A percentile compares a stretch with the other conserved stretches of the same genome.
Evolutionary conservation across 2,113 vertebrate species (phyloP).

Genomic region (Strix aluco): DNA sequence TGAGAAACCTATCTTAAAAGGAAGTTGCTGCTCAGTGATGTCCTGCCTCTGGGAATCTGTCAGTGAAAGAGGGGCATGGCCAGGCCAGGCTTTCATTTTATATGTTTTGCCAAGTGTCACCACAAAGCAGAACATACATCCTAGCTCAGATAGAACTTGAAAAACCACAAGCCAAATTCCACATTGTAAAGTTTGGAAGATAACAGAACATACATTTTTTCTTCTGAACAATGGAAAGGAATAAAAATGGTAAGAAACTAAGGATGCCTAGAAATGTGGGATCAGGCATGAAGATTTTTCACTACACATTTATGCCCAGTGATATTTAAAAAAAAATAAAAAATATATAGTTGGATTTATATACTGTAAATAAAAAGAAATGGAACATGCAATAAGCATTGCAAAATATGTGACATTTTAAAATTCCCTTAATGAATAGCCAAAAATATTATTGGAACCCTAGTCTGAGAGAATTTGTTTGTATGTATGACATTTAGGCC

Average conservation of each 20-base stretch:
- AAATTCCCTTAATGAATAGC: constrained; percentile 34
- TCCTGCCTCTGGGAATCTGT: background rate
- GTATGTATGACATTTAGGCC: constrained; percentile 56
- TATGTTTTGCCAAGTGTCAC: background rate
- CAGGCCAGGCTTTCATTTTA: background rate
- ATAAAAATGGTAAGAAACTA: background rate
- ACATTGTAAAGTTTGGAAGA: background rate
- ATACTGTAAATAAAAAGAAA: background rate
- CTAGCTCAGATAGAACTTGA: background rate
- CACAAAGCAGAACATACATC: background rate
- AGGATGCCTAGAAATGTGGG: background rate
- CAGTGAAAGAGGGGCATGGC: background rate
- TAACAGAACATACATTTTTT: background rate
- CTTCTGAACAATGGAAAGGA: background rate
- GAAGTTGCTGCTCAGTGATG: background rate
- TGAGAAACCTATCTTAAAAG: background rate
- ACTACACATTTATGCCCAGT: background rate
- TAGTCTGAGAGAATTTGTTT: constrained; percentile 55
- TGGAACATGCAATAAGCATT: background rate
- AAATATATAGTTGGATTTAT: background rate
- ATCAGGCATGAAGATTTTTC: background rate
- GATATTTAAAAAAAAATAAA: background rate
- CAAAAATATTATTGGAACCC: constrained; percentile 61
- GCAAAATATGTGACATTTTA: constrained; percentile 8
- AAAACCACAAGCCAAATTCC: background rate